A percentile compares a stretch with the other conserved stretches of the same genome.
Conservation (phyloP, 2,113 vertebrate genomes). For the Alectura lathami region DNA sequence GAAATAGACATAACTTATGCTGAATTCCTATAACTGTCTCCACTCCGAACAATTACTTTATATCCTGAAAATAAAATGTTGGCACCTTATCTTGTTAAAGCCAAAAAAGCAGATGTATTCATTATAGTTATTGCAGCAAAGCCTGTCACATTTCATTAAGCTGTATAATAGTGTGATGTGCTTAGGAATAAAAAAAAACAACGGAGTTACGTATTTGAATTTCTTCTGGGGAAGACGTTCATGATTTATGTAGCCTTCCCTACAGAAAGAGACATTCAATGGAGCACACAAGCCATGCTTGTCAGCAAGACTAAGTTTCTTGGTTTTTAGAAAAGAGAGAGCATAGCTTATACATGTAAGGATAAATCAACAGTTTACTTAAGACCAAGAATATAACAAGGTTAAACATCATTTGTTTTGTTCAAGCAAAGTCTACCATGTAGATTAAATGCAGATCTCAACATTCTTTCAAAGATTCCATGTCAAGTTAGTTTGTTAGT, state of each 20-base stretch:
- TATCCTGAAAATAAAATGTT: background rate
- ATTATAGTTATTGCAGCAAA: slow-evolving; percentile 27
- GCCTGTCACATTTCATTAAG: slow-evolving; percentile 52
- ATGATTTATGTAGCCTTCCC: slow-evolving; percentile 28
- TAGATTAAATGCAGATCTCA: background rate
- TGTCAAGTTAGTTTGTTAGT: background rate
- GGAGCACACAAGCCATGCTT: slow-evolving; percentile 2
- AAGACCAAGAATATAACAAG: background rate
- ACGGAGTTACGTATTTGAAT: slow-evolving; percentile 44
- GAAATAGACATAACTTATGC: background rate
- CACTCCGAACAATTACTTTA: background rate
- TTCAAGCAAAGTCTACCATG: background rate
- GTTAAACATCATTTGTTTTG: background rate
- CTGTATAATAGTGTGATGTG: slow-evolving; percentile 24
- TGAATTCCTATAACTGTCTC: background rate
- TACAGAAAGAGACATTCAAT: slow-evolving; percentile 36
- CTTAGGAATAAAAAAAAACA: slow-evolving; percentile 62
- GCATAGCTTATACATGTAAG: background rate
- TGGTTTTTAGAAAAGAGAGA: background rate
- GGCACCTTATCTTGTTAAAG: slow-evolving; percentile 10
- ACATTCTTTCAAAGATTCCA: background rate
- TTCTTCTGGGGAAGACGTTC: slow-evolving; percentile 40
- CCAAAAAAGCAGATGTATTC: background rate
- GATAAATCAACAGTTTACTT: background rate
- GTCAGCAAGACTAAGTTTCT: background rate